A percentile compares a stretch with the other conserved stretches of the same genome.
Conservation (phyloP, 2,113 vertebrate genomes). For the Oreocharis arfaki region DNA sequence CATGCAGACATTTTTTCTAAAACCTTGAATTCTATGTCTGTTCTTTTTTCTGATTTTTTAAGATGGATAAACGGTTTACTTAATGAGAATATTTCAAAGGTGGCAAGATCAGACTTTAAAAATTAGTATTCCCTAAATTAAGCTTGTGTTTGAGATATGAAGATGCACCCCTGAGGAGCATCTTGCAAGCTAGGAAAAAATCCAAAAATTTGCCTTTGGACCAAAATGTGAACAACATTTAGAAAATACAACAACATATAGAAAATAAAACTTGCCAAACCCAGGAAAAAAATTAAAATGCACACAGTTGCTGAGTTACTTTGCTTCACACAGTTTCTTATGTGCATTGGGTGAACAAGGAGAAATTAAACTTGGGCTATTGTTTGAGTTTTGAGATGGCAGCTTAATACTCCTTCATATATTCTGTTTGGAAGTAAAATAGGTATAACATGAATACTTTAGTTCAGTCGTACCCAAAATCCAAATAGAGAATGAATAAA, state of each 20-base stretch:
- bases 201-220: not conserved
- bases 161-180: not conserved
- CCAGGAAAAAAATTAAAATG: not conserved
- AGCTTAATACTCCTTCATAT: not conserved
- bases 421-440: not conserved
- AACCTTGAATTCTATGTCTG: not conserved
- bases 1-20: not conserved
- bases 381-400: not conserved
- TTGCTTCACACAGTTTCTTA: not conserved
- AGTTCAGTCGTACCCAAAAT: not conserved
- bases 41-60: not conserved
- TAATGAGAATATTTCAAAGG: not conserved
- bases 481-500: not conserved
- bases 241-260: not conserved
- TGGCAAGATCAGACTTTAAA: not conserved
- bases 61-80: not conserved
- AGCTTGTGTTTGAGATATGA: not conserved
- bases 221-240: not conserved
- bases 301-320: not conserved
- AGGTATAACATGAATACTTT: not conserved
- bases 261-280: not conserved
- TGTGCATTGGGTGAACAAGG: not conserved
- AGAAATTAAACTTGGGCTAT: not conserved
- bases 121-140: not conserved
- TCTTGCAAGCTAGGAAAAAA: not conserved